Evolutionary conservation across 1,140 invertebrate genomes (phyloP).

Genomic region (Callitettix versicolor): DNA sequence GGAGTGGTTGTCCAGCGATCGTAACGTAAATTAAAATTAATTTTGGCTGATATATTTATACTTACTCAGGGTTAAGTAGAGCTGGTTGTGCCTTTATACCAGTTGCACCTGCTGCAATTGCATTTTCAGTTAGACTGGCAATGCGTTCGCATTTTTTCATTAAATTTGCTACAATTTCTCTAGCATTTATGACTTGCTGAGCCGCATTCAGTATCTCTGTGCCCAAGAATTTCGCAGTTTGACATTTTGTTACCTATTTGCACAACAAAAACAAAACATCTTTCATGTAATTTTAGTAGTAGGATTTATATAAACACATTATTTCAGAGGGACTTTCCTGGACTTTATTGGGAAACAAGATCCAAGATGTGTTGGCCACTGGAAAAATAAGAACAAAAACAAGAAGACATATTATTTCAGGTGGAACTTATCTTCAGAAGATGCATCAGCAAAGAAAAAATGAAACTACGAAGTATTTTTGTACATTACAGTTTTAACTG

Average conservation of each 20-base stretch:
- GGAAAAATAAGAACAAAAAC: background rate
- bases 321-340: background rate
- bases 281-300: background rate
- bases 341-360: background rate
- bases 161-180: conserved; percentile 54
- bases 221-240: conserved; percentile 50
- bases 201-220: conserved; percentile 60
- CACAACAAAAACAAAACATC: conserved; percentile 4
- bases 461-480: no score
- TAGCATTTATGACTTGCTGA: conserved; percentile 54
- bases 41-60: no score
- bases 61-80: conserved; percentile 42
- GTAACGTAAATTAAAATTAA: no score
- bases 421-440: background rate
- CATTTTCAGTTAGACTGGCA: conserved; percentile 55
- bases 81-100: conserved; percentile 55
- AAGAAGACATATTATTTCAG: background rate
- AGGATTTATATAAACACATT: background rate
- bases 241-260: conserved; percentile 51
- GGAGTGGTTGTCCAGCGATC: no score
- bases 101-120: conserved; percentile 53
- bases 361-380: background rate
- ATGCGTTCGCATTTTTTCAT: conserved; percentile 66
- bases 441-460: no score
- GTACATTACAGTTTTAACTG: no score